phyloP scores from a whole-genome alignment of 2,113 vertebrate genomes.

The Scatophagus argus region DNA sequence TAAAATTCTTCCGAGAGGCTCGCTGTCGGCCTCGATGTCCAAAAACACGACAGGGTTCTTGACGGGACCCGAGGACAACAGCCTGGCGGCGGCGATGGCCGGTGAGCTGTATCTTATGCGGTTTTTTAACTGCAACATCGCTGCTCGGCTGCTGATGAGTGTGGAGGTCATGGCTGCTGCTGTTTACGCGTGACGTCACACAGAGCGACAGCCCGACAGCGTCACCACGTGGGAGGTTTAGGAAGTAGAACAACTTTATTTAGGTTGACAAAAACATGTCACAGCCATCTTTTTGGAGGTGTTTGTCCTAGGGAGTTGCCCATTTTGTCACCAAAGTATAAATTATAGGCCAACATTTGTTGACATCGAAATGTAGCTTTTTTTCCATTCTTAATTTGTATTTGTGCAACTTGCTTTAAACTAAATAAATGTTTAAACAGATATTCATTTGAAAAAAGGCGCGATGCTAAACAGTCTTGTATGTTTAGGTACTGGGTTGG shows the following conservation, averaged over 20 bases:
- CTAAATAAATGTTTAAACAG: background rate
- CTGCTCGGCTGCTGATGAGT: slow-evolving; percentile 18
- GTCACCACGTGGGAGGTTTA: slow-evolving; percentile 28
- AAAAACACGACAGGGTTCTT: slow-evolving; percentile 89
- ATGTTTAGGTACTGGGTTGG: background rate
- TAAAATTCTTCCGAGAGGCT: slow-evolving; percentile 88
- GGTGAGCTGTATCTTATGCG: slow-evolving; percentile 74
- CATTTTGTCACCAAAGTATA: no score
- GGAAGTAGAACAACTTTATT: background rate
- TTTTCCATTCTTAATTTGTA: background rate
- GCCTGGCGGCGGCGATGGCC: slow-evolving; percentile 66
- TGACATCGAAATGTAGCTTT: background rate
- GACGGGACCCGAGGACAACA: slow-evolving; percentile 65
- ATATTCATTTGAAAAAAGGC: background rate
- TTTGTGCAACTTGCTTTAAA: background rate
- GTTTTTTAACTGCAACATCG: slow-evolving; percentile 79
- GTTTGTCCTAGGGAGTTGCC: background rate
- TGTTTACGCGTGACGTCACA: slow-evolving; percentile 64
- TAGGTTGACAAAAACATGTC: no score
- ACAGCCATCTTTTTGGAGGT: background rate
- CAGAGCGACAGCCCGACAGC: background rate
- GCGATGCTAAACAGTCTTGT: background rate
- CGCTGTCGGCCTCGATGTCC: slow-evolving; percentile 89
- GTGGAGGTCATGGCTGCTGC: background rate
- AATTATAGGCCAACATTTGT: no score